phyloP scores from a whole-genome alignment of 2,888 invertebrate species.

The Drosophila suboccidentalis region DNA sequence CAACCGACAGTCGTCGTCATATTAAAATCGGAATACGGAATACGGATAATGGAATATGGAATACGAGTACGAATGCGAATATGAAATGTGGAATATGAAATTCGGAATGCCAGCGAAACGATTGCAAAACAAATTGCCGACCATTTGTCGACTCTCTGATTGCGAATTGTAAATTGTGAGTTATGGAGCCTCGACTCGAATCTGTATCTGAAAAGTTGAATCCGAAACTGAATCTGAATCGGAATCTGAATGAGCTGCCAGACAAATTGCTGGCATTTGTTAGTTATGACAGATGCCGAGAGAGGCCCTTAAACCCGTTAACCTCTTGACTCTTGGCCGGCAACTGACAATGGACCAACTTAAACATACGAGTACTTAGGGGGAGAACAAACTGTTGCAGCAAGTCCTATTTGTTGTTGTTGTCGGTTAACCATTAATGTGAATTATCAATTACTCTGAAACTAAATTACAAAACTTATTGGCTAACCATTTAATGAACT shows the following conservation, averaged over 20 bases:
- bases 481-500: too few relatives aligned
- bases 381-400: background rate
- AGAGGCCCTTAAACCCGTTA: conserved; percentile 29
- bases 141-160: conserved; percentile 57
- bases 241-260: conserved; percentile 12
- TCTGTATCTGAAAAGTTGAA: conserved; percentile 4
- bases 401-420: background rate
- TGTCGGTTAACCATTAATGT: background rate
- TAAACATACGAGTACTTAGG: background rate
- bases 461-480: background rate
- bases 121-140: conserved; percentile 60
- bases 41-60: conserved; percentile 26
- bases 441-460: background rate
- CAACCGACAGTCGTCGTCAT: conserved; percentile 18
- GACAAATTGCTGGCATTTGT: conserved; percentile 50
- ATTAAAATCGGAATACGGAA: conserved; percentile 35
- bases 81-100: conserved; percentile 20
- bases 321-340: conserved; percentile 3
- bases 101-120: conserved; percentile 5
- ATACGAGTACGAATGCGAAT: conserved; percentile 1
- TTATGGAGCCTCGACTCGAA: conserved; percentile 12
- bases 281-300: conserved; percentile 31
- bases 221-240: conserved; percentile 8
- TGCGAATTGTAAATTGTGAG: conserved; percentile 30
- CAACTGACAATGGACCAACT: conserved; percentile 2